Conservation (phyloP, 2,888 invertebrate genomes). For the Phalera bucephala region DNA sequence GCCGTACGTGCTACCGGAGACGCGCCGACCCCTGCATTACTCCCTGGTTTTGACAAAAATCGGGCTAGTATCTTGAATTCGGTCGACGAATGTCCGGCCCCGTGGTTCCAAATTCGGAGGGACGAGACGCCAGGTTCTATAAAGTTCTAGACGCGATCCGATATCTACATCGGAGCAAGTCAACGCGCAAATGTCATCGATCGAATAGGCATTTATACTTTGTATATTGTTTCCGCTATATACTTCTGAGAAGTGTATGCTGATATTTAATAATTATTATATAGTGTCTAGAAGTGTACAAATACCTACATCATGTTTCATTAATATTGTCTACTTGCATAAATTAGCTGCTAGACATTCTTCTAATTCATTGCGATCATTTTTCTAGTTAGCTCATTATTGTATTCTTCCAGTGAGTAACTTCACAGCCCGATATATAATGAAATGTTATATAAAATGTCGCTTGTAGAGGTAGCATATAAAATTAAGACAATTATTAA, state of each 20-base stretch:
- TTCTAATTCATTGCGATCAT: conserved; percentile 24
- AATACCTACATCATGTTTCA: too few relatives aligned
- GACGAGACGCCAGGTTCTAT: not conserved
- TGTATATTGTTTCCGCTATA: conserved; percentile 36
- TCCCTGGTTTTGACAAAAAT: conserved; percentile 62
- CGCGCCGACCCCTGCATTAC: conserved; percentile 43
- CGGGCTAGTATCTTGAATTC: conserved; percentile 46
- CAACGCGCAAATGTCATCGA: conserved; percentile 9
- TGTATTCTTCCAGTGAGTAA: conserved; percentile 22
- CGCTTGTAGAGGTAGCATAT: conserved; percentile 9
- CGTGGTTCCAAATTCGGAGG: conserved; percentile 4
- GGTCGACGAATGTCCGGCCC: conserved; percentile 14
- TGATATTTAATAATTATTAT: conserved; percentile 42
- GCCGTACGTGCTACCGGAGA: not conserved
- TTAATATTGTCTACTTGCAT: conserved; percentile 15
- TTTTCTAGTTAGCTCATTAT: conserved; percentile 18
- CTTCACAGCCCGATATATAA: conserved; percentile 11
- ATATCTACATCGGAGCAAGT: not conserved
- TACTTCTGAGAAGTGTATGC: conserved; percentile 67
- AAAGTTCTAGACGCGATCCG: conserved; percentile 1
- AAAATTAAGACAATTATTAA: conserved; percentile 20
- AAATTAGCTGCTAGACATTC: conserved; percentile 26
- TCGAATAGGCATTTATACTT: conserved; percentile 44
- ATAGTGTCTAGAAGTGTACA: conserved; percentile 49
- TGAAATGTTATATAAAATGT: conserved; percentile 10